A percentile compares a stretch with the other conserved stretches of the same genome.
Evolutionary conservation across 2,113 vertebrate species (phyloP).

Genomic region (Melanerpes aurifrons): DNA sequence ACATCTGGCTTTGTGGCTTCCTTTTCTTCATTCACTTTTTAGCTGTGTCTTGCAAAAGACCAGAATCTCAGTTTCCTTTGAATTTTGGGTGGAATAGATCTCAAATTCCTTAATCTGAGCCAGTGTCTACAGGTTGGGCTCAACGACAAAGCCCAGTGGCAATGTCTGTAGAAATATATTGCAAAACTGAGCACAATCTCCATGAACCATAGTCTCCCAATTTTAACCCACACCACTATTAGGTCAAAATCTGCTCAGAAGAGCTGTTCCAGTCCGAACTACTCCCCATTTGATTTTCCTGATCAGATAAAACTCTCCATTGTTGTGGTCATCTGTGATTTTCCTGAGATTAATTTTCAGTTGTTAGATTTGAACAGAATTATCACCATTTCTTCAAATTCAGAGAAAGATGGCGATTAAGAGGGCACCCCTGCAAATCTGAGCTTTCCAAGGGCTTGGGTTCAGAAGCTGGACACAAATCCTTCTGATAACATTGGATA

Average conservation of each 20-base stretch:
- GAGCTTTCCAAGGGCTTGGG: not conserved
- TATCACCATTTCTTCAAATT: not conserved
- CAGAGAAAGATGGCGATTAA: not conserved
- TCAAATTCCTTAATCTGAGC: not conserved
- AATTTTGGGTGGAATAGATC: conserved; percentile 22
- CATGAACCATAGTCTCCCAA: not conserved
- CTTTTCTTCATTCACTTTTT: conserved; percentile 36
- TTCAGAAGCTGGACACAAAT: not conserved
- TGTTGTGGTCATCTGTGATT: not conserved
- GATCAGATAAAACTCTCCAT: not conserved
- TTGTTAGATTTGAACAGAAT: not conserved
- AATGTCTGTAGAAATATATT: not conserved
- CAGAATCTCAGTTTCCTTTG: conserved; percentile 15
- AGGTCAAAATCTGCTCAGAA: not conserved
- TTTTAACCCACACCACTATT: not conserved
- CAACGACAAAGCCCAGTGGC: not conserved
- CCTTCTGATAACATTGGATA: not conserved
- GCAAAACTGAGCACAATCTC: not conserved
- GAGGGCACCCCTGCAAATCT: not conserved
- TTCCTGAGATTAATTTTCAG: not conserved
- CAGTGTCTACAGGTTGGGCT: not conserved
- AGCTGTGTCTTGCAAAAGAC: conserved; percentile 33
- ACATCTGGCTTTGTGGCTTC: conserved; percentile 58
- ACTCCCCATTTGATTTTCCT: not conserved
- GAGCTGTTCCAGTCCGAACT: not conserved